Evolutionary conservation across 2,888 invertebrate species (phyloP).

Genomic region (Gortyna flavago): DNA sequence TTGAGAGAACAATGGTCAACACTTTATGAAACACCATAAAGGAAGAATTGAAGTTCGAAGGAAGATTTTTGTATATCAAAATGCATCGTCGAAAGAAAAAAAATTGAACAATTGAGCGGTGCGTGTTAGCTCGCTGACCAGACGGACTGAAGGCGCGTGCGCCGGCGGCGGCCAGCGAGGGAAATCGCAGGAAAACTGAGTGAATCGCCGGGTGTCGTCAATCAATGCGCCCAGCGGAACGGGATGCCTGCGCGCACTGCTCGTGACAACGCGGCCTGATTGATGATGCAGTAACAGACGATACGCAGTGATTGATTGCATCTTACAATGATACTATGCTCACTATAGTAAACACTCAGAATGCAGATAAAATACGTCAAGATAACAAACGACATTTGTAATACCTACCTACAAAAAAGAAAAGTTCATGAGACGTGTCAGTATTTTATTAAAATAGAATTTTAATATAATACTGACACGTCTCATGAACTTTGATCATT

Average conservation of each 20-base stretch:
- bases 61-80: constrained; percentile 83
- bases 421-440: too few species aligned
- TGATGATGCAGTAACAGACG: constrained; percentile 44
- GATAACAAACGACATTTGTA: neutral
- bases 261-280: constrained; percentile 50
- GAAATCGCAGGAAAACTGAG: constrained; percentile 86
- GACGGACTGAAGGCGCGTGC: constrained; percentile 76
- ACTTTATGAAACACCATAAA: constrained; percentile 79
- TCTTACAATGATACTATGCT: constrained; percentile 27
- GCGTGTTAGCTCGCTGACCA: constrained; percentile 78
- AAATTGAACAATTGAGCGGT: constrained; percentile 69
- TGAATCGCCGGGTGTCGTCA: constrained; percentile 71
- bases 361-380: neutral
- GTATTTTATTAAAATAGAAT: too few species aligned
- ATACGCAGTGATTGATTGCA: constrained; percentile 46
- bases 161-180: constrained; percentile 73
- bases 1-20: constrained; percentile 71
- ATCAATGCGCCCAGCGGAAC: constrained; percentile 79
- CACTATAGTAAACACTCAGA: constrained; percentile 12
- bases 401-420: neutral
- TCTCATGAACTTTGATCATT: neutral
- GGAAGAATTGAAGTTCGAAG: constrained; percentile 76
- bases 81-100: constrained; percentile 84
- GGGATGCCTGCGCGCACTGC: constrained; percentile 67
- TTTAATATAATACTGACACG: neutral